phyloP scores from a whole-genome alignment of 2,797 vertebrate species.

The Neoniphon sammara region DNA sequence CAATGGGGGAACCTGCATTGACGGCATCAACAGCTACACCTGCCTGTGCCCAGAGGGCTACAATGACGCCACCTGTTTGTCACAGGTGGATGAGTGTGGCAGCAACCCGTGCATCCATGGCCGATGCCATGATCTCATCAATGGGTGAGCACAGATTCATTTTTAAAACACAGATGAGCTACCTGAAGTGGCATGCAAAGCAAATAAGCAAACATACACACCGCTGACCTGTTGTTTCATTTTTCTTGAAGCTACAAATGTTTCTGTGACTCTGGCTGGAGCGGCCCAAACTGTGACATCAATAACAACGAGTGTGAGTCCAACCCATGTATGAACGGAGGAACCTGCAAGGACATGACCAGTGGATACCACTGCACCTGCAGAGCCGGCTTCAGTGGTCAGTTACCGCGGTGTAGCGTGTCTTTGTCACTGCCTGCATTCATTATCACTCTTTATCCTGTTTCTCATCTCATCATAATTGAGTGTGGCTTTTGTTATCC shows the following conservation, averaged over 20 bases:
- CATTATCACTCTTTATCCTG: background rate
- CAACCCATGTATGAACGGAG: constrained; percentile 95
- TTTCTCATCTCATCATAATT: background rate
- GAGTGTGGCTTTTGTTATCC: constrained; percentile 11
- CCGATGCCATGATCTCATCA: constrained; percentile 91
- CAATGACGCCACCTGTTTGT: constrained; percentile 92
- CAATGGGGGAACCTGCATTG: constrained; percentile 93
- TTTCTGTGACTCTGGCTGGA: constrained; percentile 94
- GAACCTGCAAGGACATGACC: constrained; percentile 96
- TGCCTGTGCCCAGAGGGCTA: constrained; percentile 94
- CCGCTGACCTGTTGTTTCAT: constrained; percentile 5
- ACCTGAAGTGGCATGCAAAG: background rate
- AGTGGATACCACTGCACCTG: constrained; percentile 96
- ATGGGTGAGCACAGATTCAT: constrained; percentile 83
- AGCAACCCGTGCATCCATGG: constrained; percentile 97
- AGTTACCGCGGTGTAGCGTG: constrained; percentile 46
- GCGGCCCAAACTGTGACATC: constrained; percentile 92
- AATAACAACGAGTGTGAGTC: constrained; percentile 97
- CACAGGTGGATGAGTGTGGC: constrained; percentile 95
- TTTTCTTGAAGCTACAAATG: constrained; percentile 83
- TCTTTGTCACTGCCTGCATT: background rate
- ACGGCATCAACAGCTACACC: constrained; percentile 89
- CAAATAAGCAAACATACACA: background rate
- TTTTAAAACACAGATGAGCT: background rate
- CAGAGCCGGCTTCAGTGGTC: constrained; percentile 93